Base-by-base conservation (phyloP, 1,140 invertebrate species). In the Drosophila parvula region DNA sequence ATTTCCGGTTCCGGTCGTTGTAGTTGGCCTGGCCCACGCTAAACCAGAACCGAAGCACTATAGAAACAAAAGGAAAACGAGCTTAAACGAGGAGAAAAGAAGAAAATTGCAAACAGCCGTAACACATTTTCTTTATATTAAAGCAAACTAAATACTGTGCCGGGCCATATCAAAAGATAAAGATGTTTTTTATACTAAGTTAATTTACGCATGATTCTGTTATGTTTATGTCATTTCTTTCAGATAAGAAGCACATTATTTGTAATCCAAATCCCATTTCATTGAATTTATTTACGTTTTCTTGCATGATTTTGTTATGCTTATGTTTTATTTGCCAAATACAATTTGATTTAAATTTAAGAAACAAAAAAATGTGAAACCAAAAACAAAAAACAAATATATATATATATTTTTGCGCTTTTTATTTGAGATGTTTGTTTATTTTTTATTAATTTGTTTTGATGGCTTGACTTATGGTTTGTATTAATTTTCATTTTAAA, bases 111-210 rank as follows among this genome's bases (percentile, higher is more conserved):
- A 36, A 70, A 30, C 27, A 18, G 45, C 53, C 44, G 55, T 51
- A 43, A 51, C 56, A 71, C 43, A 61, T 78, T 83, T 74, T 65
- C 43, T 71, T 77, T 63, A 74, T 40, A 74, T 77, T 69, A 69
- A 62, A 65, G 44, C 63, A 62, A 62, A 62, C 60, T 10, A 27
- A 34, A 28, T n/a, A 12, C 28, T 14, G 16, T 36, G 32, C 32
- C 36, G 50, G 50, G 16, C 27, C 22, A 3, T 3, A 22, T 47
- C 47, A 9, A 22, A 47, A 44, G 14, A 38, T 67, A 22, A 47
- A 44, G 14, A 38, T 67, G 32, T 63, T 18, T 63, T 36, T 22
- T 22, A 22, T 50, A 32, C n/a, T 45, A 48, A 48, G 32, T 30
- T 51, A 36, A 53, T 59, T 40, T 53, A 14, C 50, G 70, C 70